Evolutionary conservation across 2,888 invertebrate genomes (phyloP).

Genomic region (Aphidius colemani): DNA sequence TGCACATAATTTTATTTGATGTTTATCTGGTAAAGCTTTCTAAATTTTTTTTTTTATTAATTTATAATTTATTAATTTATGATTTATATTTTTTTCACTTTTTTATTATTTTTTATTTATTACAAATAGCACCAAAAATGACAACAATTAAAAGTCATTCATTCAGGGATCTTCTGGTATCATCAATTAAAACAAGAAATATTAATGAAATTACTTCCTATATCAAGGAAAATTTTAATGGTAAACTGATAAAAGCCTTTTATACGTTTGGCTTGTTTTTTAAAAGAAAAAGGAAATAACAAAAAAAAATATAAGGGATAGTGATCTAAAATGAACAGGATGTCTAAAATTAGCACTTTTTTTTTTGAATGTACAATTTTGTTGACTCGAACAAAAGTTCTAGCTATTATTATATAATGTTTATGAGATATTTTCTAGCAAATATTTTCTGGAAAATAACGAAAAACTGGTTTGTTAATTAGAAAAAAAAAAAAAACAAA

Average conservation of each 20-base stretch:
- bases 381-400: too few relatives aligned
- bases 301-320: too few relatives aligned
- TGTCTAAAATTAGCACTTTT: too few relatives aligned
- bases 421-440: too few relatives aligned
- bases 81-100: constrained; percentile 22
- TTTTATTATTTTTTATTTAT: constrained; percentile 22
- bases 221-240: constrained; percentile 59
- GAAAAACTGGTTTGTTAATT: too few relatives aligned
- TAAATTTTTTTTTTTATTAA: constrained; percentile 1
- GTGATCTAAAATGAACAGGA: too few relatives aligned
- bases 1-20: constrained; percentile 9
- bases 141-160: constrained; percentile 35
- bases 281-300: neutral
- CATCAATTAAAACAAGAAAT: constrained; percentile 56
- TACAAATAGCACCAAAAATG: constrained; percentile 53
- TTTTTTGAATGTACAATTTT: too few relatives aligned
- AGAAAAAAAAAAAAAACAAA: too few relatives aligned
- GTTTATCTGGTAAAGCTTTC: constrained; percentile 28
- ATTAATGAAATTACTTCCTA: constrained; percentile 59
- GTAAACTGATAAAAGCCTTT: constrained; percentile 43
- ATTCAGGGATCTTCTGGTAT: constrained; percentile 56
- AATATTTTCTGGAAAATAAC: too few relatives aligned
- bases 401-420: too few relatives aligned
- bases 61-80: neutral
- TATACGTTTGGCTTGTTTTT: constrained; percentile 36